Evolutionary conservation across 2,888 invertebrate genomes (phyloP).

Genomic region (Oscheius onirici): DNA sequence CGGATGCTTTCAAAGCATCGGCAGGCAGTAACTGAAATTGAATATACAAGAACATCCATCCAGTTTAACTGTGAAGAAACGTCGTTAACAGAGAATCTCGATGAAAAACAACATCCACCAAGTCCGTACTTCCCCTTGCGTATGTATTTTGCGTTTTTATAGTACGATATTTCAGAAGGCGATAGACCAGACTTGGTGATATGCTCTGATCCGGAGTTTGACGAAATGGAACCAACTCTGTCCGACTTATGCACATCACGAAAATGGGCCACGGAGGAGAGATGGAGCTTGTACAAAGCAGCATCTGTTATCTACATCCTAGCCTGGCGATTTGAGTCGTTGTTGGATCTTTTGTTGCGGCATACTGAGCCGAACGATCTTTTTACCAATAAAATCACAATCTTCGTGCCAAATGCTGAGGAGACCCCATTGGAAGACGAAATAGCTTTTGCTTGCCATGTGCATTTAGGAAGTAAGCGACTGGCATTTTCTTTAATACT

Average conservation of each 20-base stretch:
- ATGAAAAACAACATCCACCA: neutral
- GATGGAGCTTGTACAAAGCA: neutral
- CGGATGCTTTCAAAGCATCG: neutral
- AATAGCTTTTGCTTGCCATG: neutral
- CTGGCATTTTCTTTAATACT: too few species aligned
- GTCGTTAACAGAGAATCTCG: neutral
- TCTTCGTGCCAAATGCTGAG: neutral
- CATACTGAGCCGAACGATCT: neutral
- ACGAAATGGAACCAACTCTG: constrained; percentile 7
- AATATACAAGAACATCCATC: neutral
- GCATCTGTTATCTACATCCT: neutral
- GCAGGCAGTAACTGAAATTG: neutral
- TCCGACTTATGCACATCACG: neutral
- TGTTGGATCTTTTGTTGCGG: neutral
- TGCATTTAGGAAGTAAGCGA: constrained; percentile 2
- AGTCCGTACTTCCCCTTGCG: neutral
- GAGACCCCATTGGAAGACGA: constrained; percentile 4
- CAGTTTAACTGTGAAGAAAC: neutral
- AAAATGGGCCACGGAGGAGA: neutral
- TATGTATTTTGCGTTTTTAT: neutral
- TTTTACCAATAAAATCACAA: neutral
- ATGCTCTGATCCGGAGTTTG: neutral
- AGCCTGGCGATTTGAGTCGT: constrained; percentile 9
- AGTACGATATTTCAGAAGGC: neutral
- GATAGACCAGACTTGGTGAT: constrained; percentile 1